Percentiles rank a stretch among this genome's conserved stretches.
Evolutionary conservation across 1,140 invertebrate genomes (phyloP).

Genomic region (Ridgeia piscesae): DNA sequence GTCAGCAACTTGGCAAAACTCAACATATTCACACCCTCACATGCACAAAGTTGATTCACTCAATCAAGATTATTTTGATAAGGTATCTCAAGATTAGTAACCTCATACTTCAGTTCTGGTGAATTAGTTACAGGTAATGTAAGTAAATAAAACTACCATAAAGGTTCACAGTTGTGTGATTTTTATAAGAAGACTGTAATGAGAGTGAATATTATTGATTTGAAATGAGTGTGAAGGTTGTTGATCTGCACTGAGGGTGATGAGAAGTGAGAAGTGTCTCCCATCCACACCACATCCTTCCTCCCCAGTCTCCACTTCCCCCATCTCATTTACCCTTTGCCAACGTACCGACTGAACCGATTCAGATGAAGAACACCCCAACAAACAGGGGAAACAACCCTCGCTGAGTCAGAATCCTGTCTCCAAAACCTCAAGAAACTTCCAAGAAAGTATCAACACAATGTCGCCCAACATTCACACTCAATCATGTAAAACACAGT

Average conservation of each 20-base stretch:
- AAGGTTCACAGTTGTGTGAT: background rate
- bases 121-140: background rate
- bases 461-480: background rate
- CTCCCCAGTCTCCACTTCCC: background rate
- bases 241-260: too few relatives aligned
- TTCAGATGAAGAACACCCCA: background rate
- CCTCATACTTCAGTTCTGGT: background rate
- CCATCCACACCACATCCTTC: background rate
- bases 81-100: background rate
- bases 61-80: background rate
- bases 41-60: background rate
- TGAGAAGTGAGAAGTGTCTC: too few relatives aligned
- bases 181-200: background rate
- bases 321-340: background rate
- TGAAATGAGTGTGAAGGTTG: too few relatives aligned
- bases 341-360: background rate
- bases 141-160: background rate
- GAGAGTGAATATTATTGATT: background rate
- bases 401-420: background rate
- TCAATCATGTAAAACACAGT: background rate
- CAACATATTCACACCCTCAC: background rate
- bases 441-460: background rate
- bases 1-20: too few relatives aligned
- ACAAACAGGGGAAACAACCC: background rate
- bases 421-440: background rate